Base-by-base conservation (phyloP, 2,113 vertebrate species). In the Mus musculus region DNA sequence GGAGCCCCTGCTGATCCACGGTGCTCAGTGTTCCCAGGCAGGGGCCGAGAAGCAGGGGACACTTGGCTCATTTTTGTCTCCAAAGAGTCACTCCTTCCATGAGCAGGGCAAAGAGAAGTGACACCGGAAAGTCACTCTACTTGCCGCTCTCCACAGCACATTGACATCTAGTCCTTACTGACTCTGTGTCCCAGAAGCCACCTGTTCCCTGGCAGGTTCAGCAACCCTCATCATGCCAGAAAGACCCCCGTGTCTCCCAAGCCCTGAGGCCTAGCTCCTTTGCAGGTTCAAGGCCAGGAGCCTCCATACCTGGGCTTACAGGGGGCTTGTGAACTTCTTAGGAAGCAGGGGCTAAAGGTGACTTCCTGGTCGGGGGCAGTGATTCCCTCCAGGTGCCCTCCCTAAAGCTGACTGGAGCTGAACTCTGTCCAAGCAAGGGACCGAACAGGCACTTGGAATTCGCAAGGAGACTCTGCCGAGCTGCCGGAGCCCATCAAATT, bases 401-500 rank as follows among this genome's bases (percentile, higher is more conserved):
- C 61, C 96, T 96, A 93, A 97, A 84, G 84, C 96, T 98, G 96
- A 88, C 72, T 0, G 94, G 85, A 89, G 97, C 96, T 16, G 94
- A 96, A 95, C 96, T 98, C 97, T 94, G 94, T 92, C 87, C 92
- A 96, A 98, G 98, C 97, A 71, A 84, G 97, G 95, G 96, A 97
- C 95, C 91, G 67, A 97, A 95, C 97, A 97, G 96, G 97, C 98
- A 98, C 98, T 96, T 98, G 98, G 98, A 98, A 98, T 98, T 97
- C 97, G 95, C 97, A 97, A 97, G 97, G 98, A 98, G 98, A 97
- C 98, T 98, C 98, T 97, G 98, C 98, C 97, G 97, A 98, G 98
- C 98, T 98, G 98, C 96, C 91, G 95, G 95, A 96, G 97, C 98
- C 97, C 98, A 98, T 98, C 98, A 98, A 98, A 98, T 98, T 98